phyloP scores from a whole-genome alignment of 2,113 vertebrate genomes.

The Cebus imitator region DNA sequence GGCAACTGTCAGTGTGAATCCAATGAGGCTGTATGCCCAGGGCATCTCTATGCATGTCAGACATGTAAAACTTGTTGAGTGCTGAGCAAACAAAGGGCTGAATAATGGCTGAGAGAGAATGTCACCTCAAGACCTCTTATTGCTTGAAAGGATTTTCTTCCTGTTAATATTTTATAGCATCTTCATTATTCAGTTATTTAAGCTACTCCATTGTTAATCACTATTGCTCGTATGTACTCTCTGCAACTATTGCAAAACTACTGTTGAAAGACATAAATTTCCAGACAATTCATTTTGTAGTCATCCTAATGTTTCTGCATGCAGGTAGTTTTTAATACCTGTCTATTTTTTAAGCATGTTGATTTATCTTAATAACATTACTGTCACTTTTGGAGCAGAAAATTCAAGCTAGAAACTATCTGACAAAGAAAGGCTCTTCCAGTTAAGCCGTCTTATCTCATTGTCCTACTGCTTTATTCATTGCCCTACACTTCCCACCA shows the following conservation, averaged over 20 bases:
- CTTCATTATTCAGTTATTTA: constrained; percentile 14
- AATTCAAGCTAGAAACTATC: not conserved
- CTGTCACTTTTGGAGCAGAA: not conserved
- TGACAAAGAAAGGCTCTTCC: not conserved
- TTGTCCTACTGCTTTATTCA: not conserved
- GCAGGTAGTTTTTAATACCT: not conserved
- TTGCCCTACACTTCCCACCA: no score
- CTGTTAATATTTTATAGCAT: constrained; percentile 31
- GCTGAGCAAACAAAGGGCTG: not conserved
- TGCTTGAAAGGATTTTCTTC: not conserved
- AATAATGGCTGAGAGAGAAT: not conserved
- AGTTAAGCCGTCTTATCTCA: not conserved
- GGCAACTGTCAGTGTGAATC: not conserved
- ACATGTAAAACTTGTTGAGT: not conserved
- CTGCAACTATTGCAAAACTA: not conserved
- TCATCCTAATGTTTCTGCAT: not conserved
- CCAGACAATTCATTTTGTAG: not conserved
- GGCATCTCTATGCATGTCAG: not conserved
- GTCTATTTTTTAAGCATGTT: not conserved
- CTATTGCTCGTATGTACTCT: not conserved
- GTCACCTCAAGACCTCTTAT: not conserved
- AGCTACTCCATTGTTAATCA: not conserved
- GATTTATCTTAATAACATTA: not conserved
- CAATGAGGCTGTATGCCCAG: not conserved
- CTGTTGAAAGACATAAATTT: not conserved